phyloP scores from a whole-genome alignment of 1,140 invertebrate genomes.

The Caenorhabditis tropicalis region DNA sequence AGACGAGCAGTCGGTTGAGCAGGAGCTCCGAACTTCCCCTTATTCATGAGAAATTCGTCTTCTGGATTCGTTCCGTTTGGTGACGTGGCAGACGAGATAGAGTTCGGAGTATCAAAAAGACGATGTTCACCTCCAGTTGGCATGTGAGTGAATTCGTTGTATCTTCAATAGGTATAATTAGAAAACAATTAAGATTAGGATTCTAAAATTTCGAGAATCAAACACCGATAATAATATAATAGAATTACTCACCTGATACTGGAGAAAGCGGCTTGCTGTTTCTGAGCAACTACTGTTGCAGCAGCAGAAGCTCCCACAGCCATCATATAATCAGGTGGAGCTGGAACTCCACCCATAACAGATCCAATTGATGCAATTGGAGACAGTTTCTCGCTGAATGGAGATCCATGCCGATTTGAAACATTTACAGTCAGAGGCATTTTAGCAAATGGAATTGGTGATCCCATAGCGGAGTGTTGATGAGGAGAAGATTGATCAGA shows the following conservation, averaged over 20 bases:
- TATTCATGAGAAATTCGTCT: constrained; percentile 13
- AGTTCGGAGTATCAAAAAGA: not conserved
- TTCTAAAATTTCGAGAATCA: not conserved
- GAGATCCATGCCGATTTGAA: constrained; percentile 13
- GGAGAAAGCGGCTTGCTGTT: not conserved
- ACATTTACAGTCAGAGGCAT: constrained; percentile 19
- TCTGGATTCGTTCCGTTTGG: not conserved
- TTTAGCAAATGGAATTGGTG: constrained; percentile 32
- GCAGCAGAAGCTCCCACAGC: constrained; percentile 1
- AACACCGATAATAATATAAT: no score
- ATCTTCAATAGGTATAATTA: not conserved
- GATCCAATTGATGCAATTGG: constrained; percentile 15
- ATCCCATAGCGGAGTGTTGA: constrained; percentile 19
- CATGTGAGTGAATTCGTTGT: constrained; percentile 21
- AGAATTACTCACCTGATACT: not conserved
- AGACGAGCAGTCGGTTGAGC: constrained; percentile 24
- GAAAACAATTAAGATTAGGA: no score
- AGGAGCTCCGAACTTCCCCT: constrained; percentile 7
- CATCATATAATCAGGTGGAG: constrained; percentile 13
- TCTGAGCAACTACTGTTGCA: not conserved
- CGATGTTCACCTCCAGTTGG: constrained; percentile 27
- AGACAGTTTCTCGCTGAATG: constrained; percentile 10
- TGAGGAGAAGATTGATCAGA: constrained; percentile 29
- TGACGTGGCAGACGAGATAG: not conserved
- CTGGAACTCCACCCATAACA: not conserved